phyloP scores from a whole-genome alignment of 2,888 invertebrate genomes.

The Stramonita haemastoma region DNA sequence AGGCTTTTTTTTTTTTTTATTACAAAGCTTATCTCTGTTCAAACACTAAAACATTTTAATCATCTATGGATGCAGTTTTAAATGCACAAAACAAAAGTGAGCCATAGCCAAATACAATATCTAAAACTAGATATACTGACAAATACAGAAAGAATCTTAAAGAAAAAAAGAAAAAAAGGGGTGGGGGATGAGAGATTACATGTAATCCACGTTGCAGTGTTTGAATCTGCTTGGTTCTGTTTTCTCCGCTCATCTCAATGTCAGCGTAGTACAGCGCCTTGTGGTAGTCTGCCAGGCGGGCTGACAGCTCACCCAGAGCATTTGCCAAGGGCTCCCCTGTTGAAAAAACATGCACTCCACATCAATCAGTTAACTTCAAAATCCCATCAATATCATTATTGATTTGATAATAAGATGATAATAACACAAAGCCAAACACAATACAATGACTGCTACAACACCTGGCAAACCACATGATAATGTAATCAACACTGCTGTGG shows the following conservation, averaged over 20 bases:
- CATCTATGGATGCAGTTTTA: too few relatives aligned
- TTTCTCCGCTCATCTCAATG: conserved; percentile 44
- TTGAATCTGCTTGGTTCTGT: conserved; percentile 49
- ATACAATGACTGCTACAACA: too few relatives aligned
- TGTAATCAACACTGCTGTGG: too few relatives aligned
- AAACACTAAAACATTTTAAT: too few relatives aligned
- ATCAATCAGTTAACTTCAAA: background rate
- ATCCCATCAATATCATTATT: too few relatives aligned
- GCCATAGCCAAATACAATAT: too few relatives aligned
- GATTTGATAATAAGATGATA: too few relatives aligned
- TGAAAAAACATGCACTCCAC: background rate
- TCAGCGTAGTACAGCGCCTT: conserved; percentile 53
- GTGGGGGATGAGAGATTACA: conserved; percentile 19
- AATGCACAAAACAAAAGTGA: too few relatives aligned
- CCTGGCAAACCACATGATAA: too few relatives aligned
- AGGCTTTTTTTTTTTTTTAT: too few relatives aligned
- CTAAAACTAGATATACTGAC: too few relatives aligned
- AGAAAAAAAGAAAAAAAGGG: background rate
- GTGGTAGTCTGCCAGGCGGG: conserved; percentile 48
- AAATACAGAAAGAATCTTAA: background rate
- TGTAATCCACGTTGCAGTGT: conserved; percentile 47
- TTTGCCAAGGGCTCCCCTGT: conserved; percentile 44
- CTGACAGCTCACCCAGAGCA: conserved; percentile 47
- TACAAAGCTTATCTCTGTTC: background rate
- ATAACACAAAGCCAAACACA: too few relatives aligned